phyloP scores from a whole-genome alignment of 2,113 vertebrate species.

The Lipophrys pholis region DNA sequence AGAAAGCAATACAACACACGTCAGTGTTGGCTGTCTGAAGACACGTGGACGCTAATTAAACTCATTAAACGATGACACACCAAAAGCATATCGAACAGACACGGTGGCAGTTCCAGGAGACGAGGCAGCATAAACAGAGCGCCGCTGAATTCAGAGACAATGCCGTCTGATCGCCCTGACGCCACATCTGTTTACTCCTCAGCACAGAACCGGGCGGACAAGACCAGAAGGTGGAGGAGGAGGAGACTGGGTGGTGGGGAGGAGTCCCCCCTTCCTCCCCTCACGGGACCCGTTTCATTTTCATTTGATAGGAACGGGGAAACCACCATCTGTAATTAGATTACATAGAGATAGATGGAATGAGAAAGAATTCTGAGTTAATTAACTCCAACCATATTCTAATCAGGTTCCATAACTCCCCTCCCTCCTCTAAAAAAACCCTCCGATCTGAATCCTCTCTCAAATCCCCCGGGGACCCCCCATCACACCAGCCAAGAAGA shows the following conservation, averaged over 20 bases:
- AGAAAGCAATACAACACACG: background rate
- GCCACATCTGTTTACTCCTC: slow-evolving; percentile 66
- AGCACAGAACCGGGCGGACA: slow-evolving; percentile 47
- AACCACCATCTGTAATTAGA: slow-evolving; percentile 81
- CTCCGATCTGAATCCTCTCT: slow-evolving; percentile 70
- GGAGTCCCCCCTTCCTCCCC: slow-evolving; percentile 20
- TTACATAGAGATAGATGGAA: slow-evolving; percentile 73
- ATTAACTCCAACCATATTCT: slow-evolving; percentile 84
- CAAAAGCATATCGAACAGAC: slow-evolving; percentile 16
- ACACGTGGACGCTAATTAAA: slow-evolving; percentile 12
- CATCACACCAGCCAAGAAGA: slow-evolving; percentile 62
- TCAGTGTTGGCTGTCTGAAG: slow-evolving; percentile 17
- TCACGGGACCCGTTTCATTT: slow-evolving; percentile 72
- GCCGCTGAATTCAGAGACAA: slow-evolving; percentile 34
- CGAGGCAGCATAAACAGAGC: background rate
- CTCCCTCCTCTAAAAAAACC: slow-evolving; percentile 52
- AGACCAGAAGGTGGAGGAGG: slow-evolving; percentile 37
- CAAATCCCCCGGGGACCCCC: slow-evolving; percentile 61
- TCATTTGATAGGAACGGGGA: slow-evolving; percentile 75
- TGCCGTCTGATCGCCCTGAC: slow-evolving; percentile 50
- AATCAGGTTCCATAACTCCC: slow-evolving; percentile 74
- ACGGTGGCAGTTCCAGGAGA: slow-evolving; percentile 5
- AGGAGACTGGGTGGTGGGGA: slow-evolving; percentile 35
- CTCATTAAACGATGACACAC: slow-evolving; percentile 5
- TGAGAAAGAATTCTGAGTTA: slow-evolving; percentile 61